A percentile compares a stretch with the other conserved stretches of the same genome.
Evolutionary conservation across 1,140 invertebrate genomes (phyloP).

Genomic region (roundworm (Caenorhabditis elegans)): WBcel235 BX284602.5:6497001-6497500

Average conservation of each 20-base stretch:
- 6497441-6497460: neutral
- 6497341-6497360: neutral
- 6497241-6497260: neutral
- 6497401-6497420: neutral
- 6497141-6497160: conserved; percentile 50
- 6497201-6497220: neutral
- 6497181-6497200: conserved; percentile 30
- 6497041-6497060: no score
- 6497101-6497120: conserved; percentile 48
- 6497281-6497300: neutral
- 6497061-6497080: no score
- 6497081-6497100: conserved; percentile 44
- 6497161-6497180: conserved; percentile 44
- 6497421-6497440: neutral
- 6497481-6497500: neutral
- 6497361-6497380: conserved; percentile 20
- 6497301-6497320: conserved; percentile 20
- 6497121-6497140: conserved; percentile 50
- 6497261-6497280: no score
- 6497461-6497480: neutral
- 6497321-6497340: neutral
- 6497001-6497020: no score
- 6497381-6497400: conserved; percentile 15
- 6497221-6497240: neutral
- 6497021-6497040: no score